phyloP scores from a whole-genome alignment of 2,797 vertebrate genomes.

The Trachurus trachurus region DNA sequence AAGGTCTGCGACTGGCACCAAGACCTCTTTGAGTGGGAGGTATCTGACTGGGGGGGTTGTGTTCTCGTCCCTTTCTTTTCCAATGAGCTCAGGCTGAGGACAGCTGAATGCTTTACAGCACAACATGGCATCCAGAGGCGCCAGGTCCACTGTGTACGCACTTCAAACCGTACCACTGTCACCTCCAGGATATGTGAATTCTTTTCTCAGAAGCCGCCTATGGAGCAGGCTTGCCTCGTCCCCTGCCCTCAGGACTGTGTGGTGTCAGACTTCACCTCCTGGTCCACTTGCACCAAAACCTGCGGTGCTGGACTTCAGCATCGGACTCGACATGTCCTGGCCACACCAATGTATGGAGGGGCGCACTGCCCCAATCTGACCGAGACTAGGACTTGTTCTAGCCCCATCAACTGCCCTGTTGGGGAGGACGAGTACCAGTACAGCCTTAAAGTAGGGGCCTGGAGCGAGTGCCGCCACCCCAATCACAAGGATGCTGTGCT shows the following conservation, averaged over 20 bases:
- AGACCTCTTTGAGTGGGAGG: conserved; percentile 95
- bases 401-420: conserved; percentile 80
- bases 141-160: conserved; percentile 89
- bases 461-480: conserved; percentile 90
- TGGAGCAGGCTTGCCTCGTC: conserved; percentile 94
- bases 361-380: conserved; percentile 91
- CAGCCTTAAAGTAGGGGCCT: conserved; percentile 93
- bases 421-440: conserved; percentile 89
- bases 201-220: conserved; percentile 88
- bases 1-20: conserved; percentile 97
- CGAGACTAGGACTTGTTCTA: conserved; percentile 87
- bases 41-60: conserved; percentile 92
- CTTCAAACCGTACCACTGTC: conserved; percentile 88
- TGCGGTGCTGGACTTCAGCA: conserved; percentile 89
- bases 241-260: conserved; percentile 96
- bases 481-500: conserved; percentile 85
- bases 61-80: conserved; percentile 81
- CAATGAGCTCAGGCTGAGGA: conserved; percentile 76
- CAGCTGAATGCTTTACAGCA: conserved; percentile 89
- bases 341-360: conserved; percentile 93
- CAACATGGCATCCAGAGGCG: conserved; percentile 95
- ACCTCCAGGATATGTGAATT: conserved; percentile 91
- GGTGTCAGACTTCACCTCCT: conserved; percentile 91
- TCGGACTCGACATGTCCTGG: conserved; percentile 88
- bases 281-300: conserved; percentile 90